Percentiles rank a stretch among this genome's conserved stretches.
These are phyloP conservation scores for Stenodema calcarata DNA, from an alignment of 2,888 invertebrate species.

Conservation along the genomic window DNA sequence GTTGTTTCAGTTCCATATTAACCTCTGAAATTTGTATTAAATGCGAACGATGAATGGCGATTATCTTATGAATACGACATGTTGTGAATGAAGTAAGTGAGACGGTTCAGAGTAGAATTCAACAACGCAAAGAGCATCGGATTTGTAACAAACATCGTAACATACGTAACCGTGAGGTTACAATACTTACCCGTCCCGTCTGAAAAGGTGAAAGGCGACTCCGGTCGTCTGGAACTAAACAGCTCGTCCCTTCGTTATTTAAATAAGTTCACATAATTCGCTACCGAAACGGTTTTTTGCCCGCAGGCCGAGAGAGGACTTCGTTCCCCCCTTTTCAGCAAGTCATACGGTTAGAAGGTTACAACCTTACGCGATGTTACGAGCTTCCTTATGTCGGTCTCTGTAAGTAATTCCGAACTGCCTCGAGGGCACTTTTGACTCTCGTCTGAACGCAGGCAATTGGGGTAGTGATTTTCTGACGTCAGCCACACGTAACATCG, in stretches of 20 bases:
- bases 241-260: background rate
- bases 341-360: background rate
- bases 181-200: too few relatives aligned
- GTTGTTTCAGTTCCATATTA: too few relatives aligned
- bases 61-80: too few relatives aligned
- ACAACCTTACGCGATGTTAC: background rate
- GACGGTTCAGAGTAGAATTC: too few relatives aligned
- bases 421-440: background rate
- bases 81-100: too few relatives aligned
- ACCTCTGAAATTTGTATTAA: too few relatives aligned
- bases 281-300: background rate
- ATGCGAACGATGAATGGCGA: too few relatives aligned
- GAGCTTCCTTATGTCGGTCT: background rate
- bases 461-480: background rate
- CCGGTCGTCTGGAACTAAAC: background rate
- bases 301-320: background rate
- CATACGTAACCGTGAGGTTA: too few relatives aligned
- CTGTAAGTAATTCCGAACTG: background rate
- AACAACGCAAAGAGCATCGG: too few relatives aligned
- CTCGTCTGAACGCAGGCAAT: background rate
- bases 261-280: background rate
- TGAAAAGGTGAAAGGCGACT: background rate
- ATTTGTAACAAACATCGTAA: too few relatives aligned
- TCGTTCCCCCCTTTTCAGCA: background rate
- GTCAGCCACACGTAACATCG: background rate